phyloP scores from a whole-genome alignment of 2,888 invertebrate species.

The Melipona bicolor region DNA sequence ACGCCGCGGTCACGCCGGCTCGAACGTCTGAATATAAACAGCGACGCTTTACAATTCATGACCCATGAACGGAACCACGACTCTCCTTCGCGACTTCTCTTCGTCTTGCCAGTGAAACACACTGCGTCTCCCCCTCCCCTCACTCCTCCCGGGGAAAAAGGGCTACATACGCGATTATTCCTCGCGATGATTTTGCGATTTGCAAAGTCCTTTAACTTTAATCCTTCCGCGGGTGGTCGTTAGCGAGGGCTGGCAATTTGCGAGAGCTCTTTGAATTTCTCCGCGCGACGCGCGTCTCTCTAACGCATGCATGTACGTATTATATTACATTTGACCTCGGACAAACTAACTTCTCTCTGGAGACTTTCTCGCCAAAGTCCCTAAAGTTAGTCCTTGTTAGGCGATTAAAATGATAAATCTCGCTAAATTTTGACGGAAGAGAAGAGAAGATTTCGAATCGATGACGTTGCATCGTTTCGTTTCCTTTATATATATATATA shows the following conservation, averaged over 20 bases:
- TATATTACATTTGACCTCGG: not conserved
- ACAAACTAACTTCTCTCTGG: not conserved
- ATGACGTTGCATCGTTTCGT: no score
- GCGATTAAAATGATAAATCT: not conserved
- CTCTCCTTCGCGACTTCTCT: conserved; percentile 21
- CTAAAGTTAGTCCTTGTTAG: not conserved
- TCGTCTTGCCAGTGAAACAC: conserved; percentile 42
- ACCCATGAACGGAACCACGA: conserved; percentile 57
- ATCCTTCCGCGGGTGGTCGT: not conserved
- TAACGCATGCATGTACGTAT: not conserved
- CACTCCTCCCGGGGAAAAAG: not conserved
- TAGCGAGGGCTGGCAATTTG: not conserved
- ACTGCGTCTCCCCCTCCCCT: not conserved
- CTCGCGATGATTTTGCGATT: conserved; percentile 27
- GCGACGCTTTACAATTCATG: conserved; percentile 71
- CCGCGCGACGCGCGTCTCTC: not conserved
- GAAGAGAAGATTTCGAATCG: no score
- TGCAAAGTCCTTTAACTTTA: not conserved
- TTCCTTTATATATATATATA: no score
- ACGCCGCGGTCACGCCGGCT: conserved; percentile 48
- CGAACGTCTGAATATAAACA: conserved; percentile 71
- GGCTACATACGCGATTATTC: conserved; percentile 37
- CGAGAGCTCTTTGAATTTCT: not conserved
- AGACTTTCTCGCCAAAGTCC: not conserved
- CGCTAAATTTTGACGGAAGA: no score